Evolutionary conservation across 2,888 invertebrate genomes (phyloP).

Genomic region (Nineta flava): DNA sequence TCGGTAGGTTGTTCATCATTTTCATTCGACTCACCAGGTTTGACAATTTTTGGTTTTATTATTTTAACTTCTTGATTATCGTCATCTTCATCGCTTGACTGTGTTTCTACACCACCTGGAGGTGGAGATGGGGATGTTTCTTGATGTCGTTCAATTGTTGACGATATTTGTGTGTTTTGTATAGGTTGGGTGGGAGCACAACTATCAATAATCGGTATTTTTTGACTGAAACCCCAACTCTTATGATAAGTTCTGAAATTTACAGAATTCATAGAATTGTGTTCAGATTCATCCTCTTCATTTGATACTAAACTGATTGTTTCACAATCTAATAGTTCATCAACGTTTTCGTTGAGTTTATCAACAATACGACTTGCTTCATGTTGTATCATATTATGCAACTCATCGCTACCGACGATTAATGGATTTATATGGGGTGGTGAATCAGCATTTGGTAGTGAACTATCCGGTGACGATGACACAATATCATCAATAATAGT

Average conservation of each 20-base stretch:
- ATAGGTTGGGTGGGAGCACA: background rate
- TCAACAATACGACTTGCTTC: constrained; percentile 39
- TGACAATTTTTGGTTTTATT: constrained; percentile 42
- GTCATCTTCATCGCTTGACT: constrained; percentile 3
- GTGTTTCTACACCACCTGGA: too few relatives aligned
- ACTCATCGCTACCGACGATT: constrained; percentile 17
- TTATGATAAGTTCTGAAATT: constrained; percentile 43
- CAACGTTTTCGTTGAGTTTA: constrained; percentile 32
- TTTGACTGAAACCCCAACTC: constrained; percentile 32
- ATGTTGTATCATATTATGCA: constrained; percentile 32
- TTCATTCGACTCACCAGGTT: constrained; percentile 33
- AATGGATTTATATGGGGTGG: constrained; percentile 15
- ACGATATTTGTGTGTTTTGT: background rate
- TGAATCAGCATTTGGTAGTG: constrained; percentile 15
- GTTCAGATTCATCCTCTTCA: constrained; percentile 56
- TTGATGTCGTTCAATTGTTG: background rate
- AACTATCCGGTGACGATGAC: constrained; percentile 34
- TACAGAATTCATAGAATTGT: constrained; percentile 37
- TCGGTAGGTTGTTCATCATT: constrained; percentile 14
- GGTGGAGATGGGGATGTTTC: background rate
- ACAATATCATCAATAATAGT: constrained; percentile 39
- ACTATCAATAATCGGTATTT: constrained; percentile 23
- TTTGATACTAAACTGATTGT: constrained; percentile 54
- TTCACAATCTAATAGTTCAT: constrained; percentile 38
- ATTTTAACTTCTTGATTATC: constrained; percentile 24